These are phyloP conservation scores for Reticulitermes speratus DNA, from an alignment of 1,140 invertebrate species.

Conservation along the genomic window DNA sequence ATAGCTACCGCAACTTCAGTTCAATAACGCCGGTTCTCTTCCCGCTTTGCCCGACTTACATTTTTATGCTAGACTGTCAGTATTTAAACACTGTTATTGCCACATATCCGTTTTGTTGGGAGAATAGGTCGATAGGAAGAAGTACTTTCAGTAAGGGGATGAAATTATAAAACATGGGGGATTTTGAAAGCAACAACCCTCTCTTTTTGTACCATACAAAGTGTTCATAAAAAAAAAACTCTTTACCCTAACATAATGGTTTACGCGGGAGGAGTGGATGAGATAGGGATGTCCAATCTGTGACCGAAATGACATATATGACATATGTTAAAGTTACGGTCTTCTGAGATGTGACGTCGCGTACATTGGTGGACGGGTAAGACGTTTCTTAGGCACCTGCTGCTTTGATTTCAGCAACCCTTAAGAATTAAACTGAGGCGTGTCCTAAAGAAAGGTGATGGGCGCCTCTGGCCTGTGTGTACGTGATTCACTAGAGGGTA, in stretches of 20 bases:
- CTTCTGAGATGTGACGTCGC: too few relatives aligned
- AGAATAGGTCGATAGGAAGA: background rate
- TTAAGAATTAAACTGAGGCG: too few relatives aligned
- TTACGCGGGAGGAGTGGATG: background rate
- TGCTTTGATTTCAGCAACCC: too few relatives aligned
- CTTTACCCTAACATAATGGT: background rate
- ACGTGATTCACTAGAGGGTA: too few relatives aligned
- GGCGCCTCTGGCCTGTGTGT: too few relatives aligned
- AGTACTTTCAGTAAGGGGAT: background rate
- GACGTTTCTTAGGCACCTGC: too few relatives aligned
- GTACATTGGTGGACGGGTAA: too few relatives aligned
- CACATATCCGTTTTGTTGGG: background rate
- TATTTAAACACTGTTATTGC: background rate
- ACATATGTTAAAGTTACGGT: background rate
- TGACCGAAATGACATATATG: background rate
- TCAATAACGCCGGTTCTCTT: too few relatives aligned
- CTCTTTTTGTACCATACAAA: background rate
- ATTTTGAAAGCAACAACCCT: background rate
- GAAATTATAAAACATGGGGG: background rate
- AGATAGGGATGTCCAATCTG: background rate
- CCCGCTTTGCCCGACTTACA: background rate
- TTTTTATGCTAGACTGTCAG: background rate
- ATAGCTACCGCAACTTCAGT: too few relatives aligned
- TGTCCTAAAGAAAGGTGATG: too few relatives aligned
- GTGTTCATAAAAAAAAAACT: background rate